Evolutionary conservation across 1,140 invertebrate genomes (phyloP).

Genomic region (Lamellibrachia luymesi): DNA sequence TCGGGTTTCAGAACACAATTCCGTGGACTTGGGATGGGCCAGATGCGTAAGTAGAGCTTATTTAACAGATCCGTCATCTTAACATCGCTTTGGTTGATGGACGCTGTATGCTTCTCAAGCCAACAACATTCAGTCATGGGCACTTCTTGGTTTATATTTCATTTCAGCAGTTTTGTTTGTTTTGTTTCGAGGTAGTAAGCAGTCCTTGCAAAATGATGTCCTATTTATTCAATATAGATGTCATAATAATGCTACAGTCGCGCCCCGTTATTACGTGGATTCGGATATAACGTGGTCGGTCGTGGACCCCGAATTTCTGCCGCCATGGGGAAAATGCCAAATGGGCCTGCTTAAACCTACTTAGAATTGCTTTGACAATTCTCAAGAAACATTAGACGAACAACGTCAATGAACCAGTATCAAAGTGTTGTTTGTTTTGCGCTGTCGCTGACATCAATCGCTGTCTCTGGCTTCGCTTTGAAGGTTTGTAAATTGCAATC

Average conservation of each 20-base stretch:
- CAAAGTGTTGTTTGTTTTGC: too few species aligned
- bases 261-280: too few species aligned
- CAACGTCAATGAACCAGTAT: too few species aligned
- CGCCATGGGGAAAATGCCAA: too few species aligned
- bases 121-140: not conserved
- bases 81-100: not conserved
- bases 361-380: too few species aligned
- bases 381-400: too few species aligned
- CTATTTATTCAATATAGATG: not conserved
- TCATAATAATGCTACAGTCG: not conserved
- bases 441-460: too few species aligned
- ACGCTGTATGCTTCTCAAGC: not conserved
- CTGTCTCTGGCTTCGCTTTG: too few species aligned
- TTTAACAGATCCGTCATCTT: not conserved
- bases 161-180: not conserved
- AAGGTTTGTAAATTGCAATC: too few species aligned
- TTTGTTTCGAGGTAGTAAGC: not conserved
- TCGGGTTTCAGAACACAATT: constrained; percentile 71
- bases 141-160: not conserved
- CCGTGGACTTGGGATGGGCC: constrained; percentile 98
- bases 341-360: too few species aligned
- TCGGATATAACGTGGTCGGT: too few species aligned
- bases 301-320: too few species aligned
- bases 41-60: constrained; percentile 74
- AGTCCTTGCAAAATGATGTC: not conserved